Conservation (phyloP, 2,797 vertebrate species). For the Amniataba percoides region DNA sequence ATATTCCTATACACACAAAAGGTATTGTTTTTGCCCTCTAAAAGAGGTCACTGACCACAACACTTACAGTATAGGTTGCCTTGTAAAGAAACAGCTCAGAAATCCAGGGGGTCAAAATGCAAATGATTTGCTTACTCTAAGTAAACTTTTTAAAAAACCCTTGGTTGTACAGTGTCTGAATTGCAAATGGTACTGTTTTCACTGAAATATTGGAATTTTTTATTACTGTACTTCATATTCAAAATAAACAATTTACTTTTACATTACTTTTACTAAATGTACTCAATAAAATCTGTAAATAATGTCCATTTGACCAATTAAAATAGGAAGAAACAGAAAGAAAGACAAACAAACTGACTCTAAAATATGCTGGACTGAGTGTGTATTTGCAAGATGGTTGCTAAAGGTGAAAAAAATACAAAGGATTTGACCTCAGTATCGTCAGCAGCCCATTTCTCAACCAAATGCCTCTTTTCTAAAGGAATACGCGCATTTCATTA, state of each 20-base stretch:
- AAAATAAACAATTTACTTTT: constrained; percentile 6
- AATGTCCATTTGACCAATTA: neutral
- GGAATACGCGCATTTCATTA: neutral
- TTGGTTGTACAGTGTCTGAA: neutral
- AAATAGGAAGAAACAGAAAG: too few species aligned
- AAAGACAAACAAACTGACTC: neutral
- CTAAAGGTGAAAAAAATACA: neutral
- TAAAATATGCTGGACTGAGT: neutral
- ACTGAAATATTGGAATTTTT: neutral
- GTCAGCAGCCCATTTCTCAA: neutral
- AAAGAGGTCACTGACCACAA: neutral
- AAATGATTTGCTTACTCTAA: neutral
- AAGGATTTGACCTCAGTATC: neutral
- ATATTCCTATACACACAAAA: neutral
- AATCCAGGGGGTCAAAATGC: neutral
- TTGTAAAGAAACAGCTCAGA: neutral
- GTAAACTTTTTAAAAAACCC: constrained; percentile 4
- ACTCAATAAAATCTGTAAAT: neutral
- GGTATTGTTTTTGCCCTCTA: neutral
- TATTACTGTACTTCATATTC: neutral
- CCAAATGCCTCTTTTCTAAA: neutral
- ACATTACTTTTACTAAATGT: neutral
- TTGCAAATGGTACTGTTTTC: constrained; percentile 1
- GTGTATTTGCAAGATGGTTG: neutral
- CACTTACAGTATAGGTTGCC: neutral